Base-by-base conservation (phyloP, 2,797 vertebrate genomes). In the Acanthiza pusilla region DNA sequence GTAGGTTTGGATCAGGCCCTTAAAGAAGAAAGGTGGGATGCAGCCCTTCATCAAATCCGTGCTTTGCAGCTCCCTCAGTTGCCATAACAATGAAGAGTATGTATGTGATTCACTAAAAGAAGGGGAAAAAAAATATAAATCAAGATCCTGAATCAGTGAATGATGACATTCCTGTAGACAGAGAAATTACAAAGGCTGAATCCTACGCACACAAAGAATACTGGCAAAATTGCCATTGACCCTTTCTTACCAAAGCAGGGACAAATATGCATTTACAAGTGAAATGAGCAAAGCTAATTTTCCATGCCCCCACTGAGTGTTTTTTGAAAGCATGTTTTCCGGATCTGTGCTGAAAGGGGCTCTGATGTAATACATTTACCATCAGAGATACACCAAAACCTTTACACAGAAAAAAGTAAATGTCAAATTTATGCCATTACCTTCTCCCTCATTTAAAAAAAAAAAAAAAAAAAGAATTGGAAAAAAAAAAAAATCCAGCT, bases 61-160 rank as follows among this genome's bases (percentile, higher is more conserved):
- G 81, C 78, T 92, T 80, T 93, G 75, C 89, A 88, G 86, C 72
- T 96, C 88, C 68, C 84, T 92, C 84, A 95, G 92, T 94, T 96
- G 89, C 95, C 91, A 96, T 95, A 95, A 96, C 92, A 96, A 97
- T 95, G 76, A 92, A 88, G 72, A 92, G 54, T 88, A 88, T 85
- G 71, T 88, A 68, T 91, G 70, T 92, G 91, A 95, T 91, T 96
- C 92, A 94, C 85, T 80, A 83, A 85, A 92, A 96, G 78, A 74
- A 67, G 73, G 67, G 47, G 34, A 16, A 83, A 75, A 58, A 91
- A 85, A 85, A 48, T 51, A 82, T 43, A 76, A 62, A 60, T 65
- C 63, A 22, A 67, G 71, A 92, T 85, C 58, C 54, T 66, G 88
- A 93, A 96, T 91, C 92, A 93, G 93, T 92, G 94, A 94, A 88